These are phyloP conservation scores for Todiramphus chloris DNA, from an alignment of 2,113 vertebrate genomes.

Conservation along the genomic window DNA sequence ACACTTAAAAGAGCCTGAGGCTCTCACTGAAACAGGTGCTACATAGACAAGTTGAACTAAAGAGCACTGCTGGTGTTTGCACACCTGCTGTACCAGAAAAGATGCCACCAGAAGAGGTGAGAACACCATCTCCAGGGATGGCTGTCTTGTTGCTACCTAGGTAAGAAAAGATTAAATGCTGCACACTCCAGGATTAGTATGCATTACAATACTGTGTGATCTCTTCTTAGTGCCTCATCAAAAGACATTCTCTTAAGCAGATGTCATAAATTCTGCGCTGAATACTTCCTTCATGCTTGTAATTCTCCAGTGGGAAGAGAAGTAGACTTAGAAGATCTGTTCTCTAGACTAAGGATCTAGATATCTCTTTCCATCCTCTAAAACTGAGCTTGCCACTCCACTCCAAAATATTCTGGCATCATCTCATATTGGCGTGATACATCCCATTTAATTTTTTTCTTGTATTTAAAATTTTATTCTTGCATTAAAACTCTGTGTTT, in stretches of 20 bases:
- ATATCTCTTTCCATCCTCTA: neutral
- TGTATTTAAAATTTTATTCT: neutral
- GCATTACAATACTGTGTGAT: accelerated
- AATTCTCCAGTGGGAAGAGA: neutral
- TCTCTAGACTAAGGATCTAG: neutral
- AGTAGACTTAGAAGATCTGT: neutral
- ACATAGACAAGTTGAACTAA: neutral
- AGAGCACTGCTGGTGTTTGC: neutral
- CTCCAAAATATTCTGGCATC: neutral
- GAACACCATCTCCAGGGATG: neutral
- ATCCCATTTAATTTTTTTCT: neutral
- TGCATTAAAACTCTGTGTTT: neutral
- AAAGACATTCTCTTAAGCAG: neutral
- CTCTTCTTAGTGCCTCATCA: neutral
- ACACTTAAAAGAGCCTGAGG: neutral
- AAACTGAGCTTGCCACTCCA: neutral
- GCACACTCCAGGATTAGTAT: accelerated
- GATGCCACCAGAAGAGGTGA: neutral
- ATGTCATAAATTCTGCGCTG: neutral
- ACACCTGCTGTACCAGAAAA: neutral
- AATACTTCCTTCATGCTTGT: neutral
- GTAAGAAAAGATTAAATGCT: neutral
- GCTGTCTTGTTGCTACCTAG: neutral
- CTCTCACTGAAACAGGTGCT: neutral
- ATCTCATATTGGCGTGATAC: neutral